phyloP scores from a whole-genome alignment of 2,113 vertebrate species.

The Zeus faber region DNA sequence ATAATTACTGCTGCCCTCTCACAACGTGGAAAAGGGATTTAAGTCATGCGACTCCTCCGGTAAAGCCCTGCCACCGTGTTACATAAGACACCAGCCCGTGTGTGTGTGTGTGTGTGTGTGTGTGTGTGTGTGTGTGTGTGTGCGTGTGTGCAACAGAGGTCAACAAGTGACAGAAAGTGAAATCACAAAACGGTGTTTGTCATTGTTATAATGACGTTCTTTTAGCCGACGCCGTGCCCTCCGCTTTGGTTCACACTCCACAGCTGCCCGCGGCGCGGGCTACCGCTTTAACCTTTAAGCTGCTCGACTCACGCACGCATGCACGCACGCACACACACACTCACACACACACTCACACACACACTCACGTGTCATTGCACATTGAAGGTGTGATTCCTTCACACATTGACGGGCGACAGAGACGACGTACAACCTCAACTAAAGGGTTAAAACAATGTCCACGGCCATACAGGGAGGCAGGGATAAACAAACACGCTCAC shows the following conservation, averaged over 20 bases:
- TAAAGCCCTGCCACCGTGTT: conserved; percentile 43
- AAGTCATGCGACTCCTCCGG: conserved; percentile 48
- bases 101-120: neutral
- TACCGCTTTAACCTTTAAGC: conserved; percentile 30
- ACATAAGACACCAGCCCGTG: conserved; percentile 43
- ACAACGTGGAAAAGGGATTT: conserved; percentile 61
- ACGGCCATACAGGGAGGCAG: neutral
- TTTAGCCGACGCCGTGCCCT: conserved; percentile 30
- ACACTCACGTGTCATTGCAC: neutral
- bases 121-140: conserved; percentile 9
- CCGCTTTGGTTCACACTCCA: conserved; percentile 30
- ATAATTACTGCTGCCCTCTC: conserved; percentile 42
- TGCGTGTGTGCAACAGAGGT: conserved; percentile 1
- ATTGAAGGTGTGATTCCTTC: neutral
- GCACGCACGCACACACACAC: conserved; percentile 5
- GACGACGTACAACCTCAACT: conserved; percentile 5
- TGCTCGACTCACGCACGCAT: conserved; percentile 12
- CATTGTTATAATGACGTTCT: conserved; percentile 44
- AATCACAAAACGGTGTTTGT: conserved; percentile 42
- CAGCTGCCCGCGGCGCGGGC: conserved; percentile 42
- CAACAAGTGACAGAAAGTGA: conserved; percentile 24
- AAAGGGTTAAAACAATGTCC: conserved; percentile 39
- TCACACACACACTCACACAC: conserved; percentile 6
- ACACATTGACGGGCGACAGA: conserved; percentile 4
- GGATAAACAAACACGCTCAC: conserved; percentile 7